Evolutionary conservation across 2,113 vertebrate species (phyloP).

Genomic region (Salvelinus sp.): DNA sequence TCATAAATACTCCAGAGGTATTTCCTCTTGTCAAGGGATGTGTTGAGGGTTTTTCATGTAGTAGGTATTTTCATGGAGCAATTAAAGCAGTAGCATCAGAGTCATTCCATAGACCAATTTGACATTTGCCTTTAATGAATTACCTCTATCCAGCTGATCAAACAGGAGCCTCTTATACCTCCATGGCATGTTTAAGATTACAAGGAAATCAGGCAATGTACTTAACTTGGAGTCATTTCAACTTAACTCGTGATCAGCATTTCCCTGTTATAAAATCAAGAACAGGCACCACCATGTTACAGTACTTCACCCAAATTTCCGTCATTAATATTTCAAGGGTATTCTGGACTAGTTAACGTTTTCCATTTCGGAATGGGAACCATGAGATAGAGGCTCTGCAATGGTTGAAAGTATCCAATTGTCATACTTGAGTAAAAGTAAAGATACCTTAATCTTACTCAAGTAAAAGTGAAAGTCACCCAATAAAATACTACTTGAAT

Average conservation of each 20-base stretch:
- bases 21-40: conserved; percentile 6
- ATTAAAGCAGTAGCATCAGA: neutral
- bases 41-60: no score
- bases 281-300: neutral
- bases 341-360: neutral
- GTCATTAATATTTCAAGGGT: neutral
- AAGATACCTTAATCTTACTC: no score
- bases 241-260: conserved; percentile 4
- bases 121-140: neutral
- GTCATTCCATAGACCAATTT: neutral
- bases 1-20: conserved; percentile 23
- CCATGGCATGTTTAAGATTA: conserved; percentile 3
- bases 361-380: neutral
- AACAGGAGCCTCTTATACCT: neutral
- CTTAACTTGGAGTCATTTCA: conserved; percentile 9
- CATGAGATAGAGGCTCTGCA: neutral
- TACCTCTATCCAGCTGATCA: conserved; percentile 16
- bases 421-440: no score
- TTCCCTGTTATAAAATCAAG: conserved; percentile 8
- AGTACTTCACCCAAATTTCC: neutral
- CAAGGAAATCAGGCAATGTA: conserved; percentile 1
- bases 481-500: no score
- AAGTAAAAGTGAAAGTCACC: no score
- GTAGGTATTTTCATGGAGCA: neutral
- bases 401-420: no score